phyloP scores from a whole-genome alignment of 2,113 vertebrate genomes.

The Brachirus orientalis region DNA sequence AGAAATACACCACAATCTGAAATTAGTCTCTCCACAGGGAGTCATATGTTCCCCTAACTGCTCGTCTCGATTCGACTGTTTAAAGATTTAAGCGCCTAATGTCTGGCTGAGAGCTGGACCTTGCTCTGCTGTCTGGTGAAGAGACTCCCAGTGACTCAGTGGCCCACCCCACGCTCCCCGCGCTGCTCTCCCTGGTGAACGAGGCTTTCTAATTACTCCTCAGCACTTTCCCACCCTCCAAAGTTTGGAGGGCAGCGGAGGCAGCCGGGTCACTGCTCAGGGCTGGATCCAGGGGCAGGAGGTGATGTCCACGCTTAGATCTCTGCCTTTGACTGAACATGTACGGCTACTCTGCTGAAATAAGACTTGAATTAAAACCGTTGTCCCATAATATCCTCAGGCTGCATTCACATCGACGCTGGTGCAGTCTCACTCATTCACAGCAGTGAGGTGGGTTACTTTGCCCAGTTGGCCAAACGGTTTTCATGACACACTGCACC shows the following conservation, averaged over 20 bases:
- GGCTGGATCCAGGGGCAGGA: constrained; percentile 3
- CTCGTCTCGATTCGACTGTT: constrained; percentile 56
- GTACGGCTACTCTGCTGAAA: background rate
- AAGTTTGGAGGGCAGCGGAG: constrained; percentile 6
- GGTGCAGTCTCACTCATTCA: no score
- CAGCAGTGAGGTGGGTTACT: no score
- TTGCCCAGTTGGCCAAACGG: no score
- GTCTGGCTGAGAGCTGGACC: constrained; percentile 51
- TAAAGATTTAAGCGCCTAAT: constrained; percentile 59
- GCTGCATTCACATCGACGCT: no score
- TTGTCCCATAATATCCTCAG: no score
- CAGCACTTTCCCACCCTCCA: constrained; percentile 47
- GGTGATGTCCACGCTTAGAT: background rate
- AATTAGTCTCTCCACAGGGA: constrained; percentile 53
- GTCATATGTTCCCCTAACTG: constrained; percentile 7
- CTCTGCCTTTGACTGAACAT: background rate
- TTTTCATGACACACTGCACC: no score
- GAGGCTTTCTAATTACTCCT: constrained; percentile 61
- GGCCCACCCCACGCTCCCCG: background rate
- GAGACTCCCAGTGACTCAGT: constrained; percentile 28
- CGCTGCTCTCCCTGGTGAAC: constrained; percentile 12
- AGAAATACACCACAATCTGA: constrained; percentile 41
- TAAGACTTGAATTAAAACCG: no score
- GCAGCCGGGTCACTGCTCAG: background rate
- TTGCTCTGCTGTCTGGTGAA: constrained; percentile 32